Percentiles rank a stretch among this genome's conserved stretches.
Evolutionary conservation across 2,888 invertebrate genomes (phyloP).

Genomic region (Serrognathus titanus): DNA sequence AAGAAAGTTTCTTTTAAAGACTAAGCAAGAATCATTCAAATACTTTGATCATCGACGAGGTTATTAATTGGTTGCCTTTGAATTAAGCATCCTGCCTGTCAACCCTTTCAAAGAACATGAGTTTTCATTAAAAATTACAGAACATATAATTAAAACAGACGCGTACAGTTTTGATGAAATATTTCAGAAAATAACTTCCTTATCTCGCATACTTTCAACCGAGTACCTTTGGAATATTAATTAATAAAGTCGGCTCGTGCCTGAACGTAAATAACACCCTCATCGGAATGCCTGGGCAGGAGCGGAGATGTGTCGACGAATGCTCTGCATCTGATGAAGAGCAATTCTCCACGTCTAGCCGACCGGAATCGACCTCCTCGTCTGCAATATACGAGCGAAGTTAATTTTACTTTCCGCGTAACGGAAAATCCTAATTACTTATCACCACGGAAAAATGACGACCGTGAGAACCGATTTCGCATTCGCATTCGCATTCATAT

Average conservation of each 20-base stretch:
- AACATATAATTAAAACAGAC: too few relatives aligned
- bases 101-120: too few relatives aligned
- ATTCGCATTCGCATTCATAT: too few relatives aligned
- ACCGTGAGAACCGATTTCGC: too few relatives aligned
- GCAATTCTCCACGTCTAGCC: constrained; percentile 25
- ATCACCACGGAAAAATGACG: too few relatives aligned
- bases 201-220: constrained; percentile 24
- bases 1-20: too few relatives aligned
- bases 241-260: constrained; percentile 31
- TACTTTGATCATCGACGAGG: too few relatives aligned
- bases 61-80: too few relatives aligned
- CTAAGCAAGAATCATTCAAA: too few relatives aligned
- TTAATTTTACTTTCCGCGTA: constrained; percentile 20
- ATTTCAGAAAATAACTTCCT: constrained; percentile 14
- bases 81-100: too few relatives aligned
- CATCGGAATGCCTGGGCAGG: constrained; percentile 39
- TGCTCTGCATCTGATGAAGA: constrained; percentile 33
- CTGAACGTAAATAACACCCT: constrained; percentile 34
- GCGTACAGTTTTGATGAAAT: constrained; percentile 2
- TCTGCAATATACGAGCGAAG: constrained; percentile 17
- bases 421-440: not conserved
- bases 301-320: constrained; percentile 38
- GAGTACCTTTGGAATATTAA: constrained; percentile 26
- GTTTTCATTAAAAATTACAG: too few relatives aligned
- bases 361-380: constrained; percentile 14